phyloP scores from a whole-genome alignment of 2,113 vertebrate species.

The Cygnus buccinator region DNA sequence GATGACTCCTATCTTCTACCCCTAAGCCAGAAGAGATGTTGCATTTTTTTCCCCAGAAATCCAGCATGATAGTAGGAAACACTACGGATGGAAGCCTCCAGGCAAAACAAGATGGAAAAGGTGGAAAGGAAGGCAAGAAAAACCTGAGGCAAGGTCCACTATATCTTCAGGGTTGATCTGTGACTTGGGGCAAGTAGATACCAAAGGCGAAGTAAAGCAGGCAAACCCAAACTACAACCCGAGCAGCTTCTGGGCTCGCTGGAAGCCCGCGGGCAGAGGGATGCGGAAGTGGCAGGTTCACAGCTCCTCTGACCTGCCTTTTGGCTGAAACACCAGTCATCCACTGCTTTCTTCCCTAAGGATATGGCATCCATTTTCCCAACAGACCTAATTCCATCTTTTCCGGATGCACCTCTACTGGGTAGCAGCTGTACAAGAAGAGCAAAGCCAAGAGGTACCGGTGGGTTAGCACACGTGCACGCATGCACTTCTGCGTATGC shows the following conservation, averaged over 20 bases:
- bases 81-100: neutral
- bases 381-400: neutral
- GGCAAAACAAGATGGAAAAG: neutral
- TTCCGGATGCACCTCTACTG: neutral
- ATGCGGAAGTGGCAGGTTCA: neutral
- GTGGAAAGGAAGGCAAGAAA: neutral
- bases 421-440: neutral
- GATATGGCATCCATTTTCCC: neutral
- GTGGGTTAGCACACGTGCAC: neutral
- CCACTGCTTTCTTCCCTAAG: accelerated
- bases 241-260: neutral
- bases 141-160: neutral
- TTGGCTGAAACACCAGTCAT: neutral
- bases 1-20: neutral
- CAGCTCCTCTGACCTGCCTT: neutral
- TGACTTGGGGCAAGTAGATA: neutral
- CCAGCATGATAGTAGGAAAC: neutral
- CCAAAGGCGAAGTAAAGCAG: neutral
- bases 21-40: neutral
- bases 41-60: neutral
- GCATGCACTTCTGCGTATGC: neutral
- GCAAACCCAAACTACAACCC: neutral
- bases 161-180: neutral
- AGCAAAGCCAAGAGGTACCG: neutral
- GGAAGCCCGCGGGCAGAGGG: neutral